These are phyloP conservation scores for Nannospalax galili DNA, from an alignment of 2,113 vertebrate genomes.

Conservation along the genomic window DNA sequence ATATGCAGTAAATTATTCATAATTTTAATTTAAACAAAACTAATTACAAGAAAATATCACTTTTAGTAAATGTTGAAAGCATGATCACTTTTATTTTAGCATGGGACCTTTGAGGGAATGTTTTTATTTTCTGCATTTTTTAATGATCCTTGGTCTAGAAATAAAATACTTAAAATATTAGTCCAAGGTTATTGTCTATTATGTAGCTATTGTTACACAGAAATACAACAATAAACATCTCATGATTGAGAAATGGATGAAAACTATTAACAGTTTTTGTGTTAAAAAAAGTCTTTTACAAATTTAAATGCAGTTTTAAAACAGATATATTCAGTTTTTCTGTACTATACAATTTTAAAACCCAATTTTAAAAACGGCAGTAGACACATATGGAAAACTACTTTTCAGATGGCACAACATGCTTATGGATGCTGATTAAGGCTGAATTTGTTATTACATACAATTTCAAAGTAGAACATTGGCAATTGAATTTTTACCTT, in stretches of 20 bases:
- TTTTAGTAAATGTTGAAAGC: slow-evolving; percentile 51
- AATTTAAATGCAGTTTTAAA: slow-evolving; percentile 30
- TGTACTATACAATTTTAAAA: not conserved
- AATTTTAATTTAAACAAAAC: slow-evolving; percentile 67
- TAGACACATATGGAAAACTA: not conserved
- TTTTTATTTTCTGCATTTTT: slow-evolving; percentile 52
- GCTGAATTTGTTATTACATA: not conserved
- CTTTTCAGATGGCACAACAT: not conserved
- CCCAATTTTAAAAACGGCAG: slow-evolving; percentile 2
- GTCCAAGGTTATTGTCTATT: slow-evolving; percentile 22
- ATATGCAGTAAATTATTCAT: slow-evolving; percentile 13
- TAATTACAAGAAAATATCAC: slow-evolving; percentile 54
- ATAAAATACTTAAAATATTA: slow-evolving; percentile 48
- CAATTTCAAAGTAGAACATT: not conserved
- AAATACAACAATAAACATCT: not conserved
- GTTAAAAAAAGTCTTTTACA: not conserved
- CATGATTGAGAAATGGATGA: not conserved
- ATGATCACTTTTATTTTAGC: slow-evolving; percentile 29
- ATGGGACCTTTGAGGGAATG: not conserved
- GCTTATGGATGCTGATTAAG: slow-evolving; percentile 4
- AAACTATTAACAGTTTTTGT: not conserved
- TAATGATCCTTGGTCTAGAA: not conserved
- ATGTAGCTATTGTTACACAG: not conserved
- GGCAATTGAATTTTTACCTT: slow-evolving; percentile 1
- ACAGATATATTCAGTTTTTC: not conserved